Evolutionary conservation across 2,888 invertebrate species (phyloP).

Genomic region (Agrotis segetum): DNA sequence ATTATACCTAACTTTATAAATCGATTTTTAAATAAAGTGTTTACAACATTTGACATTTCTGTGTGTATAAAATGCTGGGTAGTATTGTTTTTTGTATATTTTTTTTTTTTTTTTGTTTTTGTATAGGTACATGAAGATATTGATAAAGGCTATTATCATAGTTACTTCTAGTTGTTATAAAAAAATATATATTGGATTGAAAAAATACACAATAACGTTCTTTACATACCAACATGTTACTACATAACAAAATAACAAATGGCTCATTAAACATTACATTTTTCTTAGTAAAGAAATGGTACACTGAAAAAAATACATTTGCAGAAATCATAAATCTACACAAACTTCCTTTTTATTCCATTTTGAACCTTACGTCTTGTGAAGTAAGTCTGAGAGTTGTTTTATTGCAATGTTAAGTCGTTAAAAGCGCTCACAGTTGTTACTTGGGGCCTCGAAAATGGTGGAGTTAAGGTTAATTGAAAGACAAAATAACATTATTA

Average conservation of each 20-base stretch:
- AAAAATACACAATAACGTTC: neutral
- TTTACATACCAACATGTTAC: slow-evolving; percentile 3
- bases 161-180: neutral
- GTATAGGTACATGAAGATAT: too few species aligned
- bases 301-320: slow-evolving; percentile 81
- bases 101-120: too few species aligned
- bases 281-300: slow-evolving; percentile 72
- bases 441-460: slow-evolving; percentile 54
- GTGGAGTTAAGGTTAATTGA: slow-evolving; percentile 24
- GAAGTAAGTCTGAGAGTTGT: slow-evolving; percentile 61
- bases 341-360: slow-evolving; percentile 46
- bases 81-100: too few species aligned
- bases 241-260: slow-evolving; percentile 68
- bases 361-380: slow-evolving; percentile 58
- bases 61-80: too few species aligned
- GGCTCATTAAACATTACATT: slow-evolving; percentile 80
- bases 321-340: slow-evolving; percentile 83
- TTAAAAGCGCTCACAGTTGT: slow-evolving; percentile 76
- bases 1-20: too few species aligned
- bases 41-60: too few species aligned
- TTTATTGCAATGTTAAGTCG: slow-evolving; percentile 62
- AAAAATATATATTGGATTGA: neutral
- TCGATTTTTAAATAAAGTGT: too few species aligned
- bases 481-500: slow-evolving; percentile 3
- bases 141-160: too few species aligned